These are phyloP conservation scores for Drosophila asahinai DNA, from an alignment of 1,140 invertebrate genomes.

Conservation along the genomic window DNA sequence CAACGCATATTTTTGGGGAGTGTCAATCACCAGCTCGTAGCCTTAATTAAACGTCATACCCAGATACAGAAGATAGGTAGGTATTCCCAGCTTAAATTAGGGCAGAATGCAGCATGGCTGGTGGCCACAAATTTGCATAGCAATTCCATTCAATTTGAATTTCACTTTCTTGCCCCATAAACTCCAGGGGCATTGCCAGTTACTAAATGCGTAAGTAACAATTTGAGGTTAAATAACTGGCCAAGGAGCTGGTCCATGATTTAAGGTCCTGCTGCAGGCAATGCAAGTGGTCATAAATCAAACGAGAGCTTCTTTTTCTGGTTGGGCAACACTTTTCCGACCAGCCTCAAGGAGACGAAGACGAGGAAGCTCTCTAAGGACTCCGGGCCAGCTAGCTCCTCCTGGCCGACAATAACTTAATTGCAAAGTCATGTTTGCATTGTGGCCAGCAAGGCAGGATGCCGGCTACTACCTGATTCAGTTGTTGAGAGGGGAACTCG, in stretches of 20 bases:
- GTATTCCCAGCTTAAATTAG: constrained; percentile 4
- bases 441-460: constrained; percentile 57
- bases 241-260: constrained; percentile 47
- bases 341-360: constrained; percentile 5
- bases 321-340: background rate
- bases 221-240: constrained; percentile 61
- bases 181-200: constrained; percentile 48
- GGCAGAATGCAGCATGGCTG: background rate
- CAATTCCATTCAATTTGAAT: constrained; percentile 70
- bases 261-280: constrained; percentile 60
- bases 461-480: constrained; percentile 59
- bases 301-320: constrained; percentile 53
- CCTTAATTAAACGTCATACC: constrained; percentile 63
- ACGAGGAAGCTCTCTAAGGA: constrained; percentile 23
- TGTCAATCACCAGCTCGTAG: constrained; percentile 35
- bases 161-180: constrained; percentile 44
- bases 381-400: constrained; percentile 36
- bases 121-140: constrained; percentile 57
- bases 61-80: background rate
- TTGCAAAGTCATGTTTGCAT: constrained; percentile 82
- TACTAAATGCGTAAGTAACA: constrained; percentile 59
- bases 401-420: constrained; percentile 76
- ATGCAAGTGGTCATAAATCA: constrained; percentile 72
- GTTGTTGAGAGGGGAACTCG: constrained; percentile 30
- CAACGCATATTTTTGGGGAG: constrained; percentile 23